Percentiles rank a stretch among this genome's conserved stretches.
These are phyloP conservation scores for Andrena hattorfiana DNA, from an alignment of 2,888 invertebrate genomes.

Conservation along the genomic window DNA sequence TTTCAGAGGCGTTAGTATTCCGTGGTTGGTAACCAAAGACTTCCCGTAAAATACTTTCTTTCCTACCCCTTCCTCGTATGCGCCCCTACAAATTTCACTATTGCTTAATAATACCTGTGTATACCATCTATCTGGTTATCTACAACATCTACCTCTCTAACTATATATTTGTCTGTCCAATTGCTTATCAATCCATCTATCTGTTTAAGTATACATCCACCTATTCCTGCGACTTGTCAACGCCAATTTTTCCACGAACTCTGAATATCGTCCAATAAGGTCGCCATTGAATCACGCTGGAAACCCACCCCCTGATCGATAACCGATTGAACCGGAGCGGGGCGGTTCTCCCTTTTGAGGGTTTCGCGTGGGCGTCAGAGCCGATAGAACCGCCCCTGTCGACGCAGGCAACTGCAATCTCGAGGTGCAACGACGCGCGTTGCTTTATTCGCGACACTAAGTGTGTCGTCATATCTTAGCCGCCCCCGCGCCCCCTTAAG, in stretches of 20 bases:
- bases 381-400: slow-evolving; percentile 61
- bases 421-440: slow-evolving; percentile 50
- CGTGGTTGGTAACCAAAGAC: no score
- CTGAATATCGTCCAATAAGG: slow-evolving; percentile 32
- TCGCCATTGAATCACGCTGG: slow-evolving; percentile 24
- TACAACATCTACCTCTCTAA: no score
- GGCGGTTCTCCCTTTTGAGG: slow-evolving; percentile 46
- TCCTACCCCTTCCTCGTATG: no score
- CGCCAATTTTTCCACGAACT: neutral
- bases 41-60: no score
- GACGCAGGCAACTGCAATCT: slow-evolving; percentile 38
- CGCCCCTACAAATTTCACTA: no score
- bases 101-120: no score
- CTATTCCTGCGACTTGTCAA: neutral
- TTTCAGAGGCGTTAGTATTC: no score
- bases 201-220: neutral
- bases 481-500: slow-evolving; percentile 53
- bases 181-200: neutral
- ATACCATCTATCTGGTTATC: no score
- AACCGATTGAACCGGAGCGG: slow-evolving; percentile 51
- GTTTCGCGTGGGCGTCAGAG: slow-evolving; percentile 58
- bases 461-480: slow-evolving; percentile 75
- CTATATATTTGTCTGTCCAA: neutral
- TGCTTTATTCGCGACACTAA: slow-evolving; percentile 70
- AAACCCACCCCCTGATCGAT: slow-evolving; percentile 58